These are phyloP conservation scores for Sarcophaga peregrina DNA, from an alignment of 1,140 invertebrate species.

Conservation along the genomic window DNA sequence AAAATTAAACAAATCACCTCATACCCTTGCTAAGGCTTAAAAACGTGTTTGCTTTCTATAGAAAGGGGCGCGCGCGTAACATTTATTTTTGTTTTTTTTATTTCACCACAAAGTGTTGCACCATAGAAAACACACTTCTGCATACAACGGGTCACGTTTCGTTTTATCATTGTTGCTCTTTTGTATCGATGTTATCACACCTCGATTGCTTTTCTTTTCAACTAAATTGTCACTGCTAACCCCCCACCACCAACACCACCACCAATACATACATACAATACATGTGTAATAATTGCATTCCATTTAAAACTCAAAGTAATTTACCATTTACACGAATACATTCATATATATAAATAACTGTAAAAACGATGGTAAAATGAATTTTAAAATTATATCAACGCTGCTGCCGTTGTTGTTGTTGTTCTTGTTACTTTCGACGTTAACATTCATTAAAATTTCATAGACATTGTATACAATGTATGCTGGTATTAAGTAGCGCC, in stretches of 20 bases:
- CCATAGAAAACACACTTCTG: not conserved
- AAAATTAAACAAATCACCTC: not conserved
- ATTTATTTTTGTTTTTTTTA: not conserved
- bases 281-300: not conserved
- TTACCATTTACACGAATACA: too few species aligned
- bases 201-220: too few species aligned
- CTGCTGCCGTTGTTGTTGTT: not conserved
- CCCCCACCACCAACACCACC: not conserved
- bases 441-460: too few species aligned
- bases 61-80: constrained; percentile 11
- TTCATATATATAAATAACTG: too few species aligned
- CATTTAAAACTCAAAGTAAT: too few species aligned
- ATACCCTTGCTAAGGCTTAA: not conserved
- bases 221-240: not conserved
- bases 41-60: not conserved
- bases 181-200: not conserved
- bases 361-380: too few species aligned
- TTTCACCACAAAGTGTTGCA: not conserved
- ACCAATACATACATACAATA: not conserved
- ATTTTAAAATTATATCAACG: not conserved
- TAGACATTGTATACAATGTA: too few species aligned
- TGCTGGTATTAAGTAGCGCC: too few species aligned
- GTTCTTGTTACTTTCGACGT: not conserved
- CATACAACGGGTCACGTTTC: not conserved
- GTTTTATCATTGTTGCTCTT: not conserved